Percentiles rank a stretch among this genome's conserved stretches.
Conservation (phyloP, 2,113 vertebrate genomes). For the Xiphophorus hellerii region DNA sequence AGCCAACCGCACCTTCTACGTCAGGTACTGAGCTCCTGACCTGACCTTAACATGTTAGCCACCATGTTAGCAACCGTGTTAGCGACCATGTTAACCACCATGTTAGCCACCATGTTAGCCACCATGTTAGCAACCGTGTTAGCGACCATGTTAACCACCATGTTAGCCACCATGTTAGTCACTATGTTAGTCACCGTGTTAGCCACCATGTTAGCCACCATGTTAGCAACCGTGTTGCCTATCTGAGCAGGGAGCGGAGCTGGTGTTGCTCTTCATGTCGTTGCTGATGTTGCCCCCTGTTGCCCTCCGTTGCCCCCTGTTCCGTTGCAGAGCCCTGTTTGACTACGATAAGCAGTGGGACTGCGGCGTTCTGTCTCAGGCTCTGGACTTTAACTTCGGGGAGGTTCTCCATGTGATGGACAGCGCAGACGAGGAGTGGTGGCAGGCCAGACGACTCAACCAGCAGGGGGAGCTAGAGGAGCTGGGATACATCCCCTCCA, state of each 20-base stretch:
- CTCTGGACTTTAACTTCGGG: conserved; percentile 89
- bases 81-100: no score
- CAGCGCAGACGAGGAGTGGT: conserved; percentile 89
- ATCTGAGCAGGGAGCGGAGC: not conserved
- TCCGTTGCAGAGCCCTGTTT: conserved; percentile 68
- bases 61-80: no score
- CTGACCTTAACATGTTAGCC: not conserved
- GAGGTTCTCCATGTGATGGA: conserved; percentile 90
- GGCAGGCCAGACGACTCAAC: conserved; percentile 87
- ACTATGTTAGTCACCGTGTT: no score
- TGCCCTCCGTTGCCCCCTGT: not conserved
- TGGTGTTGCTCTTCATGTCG: no score
- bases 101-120: no score
- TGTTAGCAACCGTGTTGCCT: no score
- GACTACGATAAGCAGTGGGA: conserved; percentile 91
- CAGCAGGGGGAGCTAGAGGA: conserved; percentile 86
- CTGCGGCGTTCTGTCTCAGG: conserved; percentile 89
- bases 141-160: no score
- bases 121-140: no score
- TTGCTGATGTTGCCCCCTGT: not conserved
- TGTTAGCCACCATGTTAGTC: no score
- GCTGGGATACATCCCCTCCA: conserved; percentile 89
- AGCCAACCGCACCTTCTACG: conserved; percentile 84
- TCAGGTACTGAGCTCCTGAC: conserved; percentile 78
- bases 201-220: no score